Base-by-base conservation (phyloP, 2,888 invertebrate genomes). In the Netelia virgata region DNA sequence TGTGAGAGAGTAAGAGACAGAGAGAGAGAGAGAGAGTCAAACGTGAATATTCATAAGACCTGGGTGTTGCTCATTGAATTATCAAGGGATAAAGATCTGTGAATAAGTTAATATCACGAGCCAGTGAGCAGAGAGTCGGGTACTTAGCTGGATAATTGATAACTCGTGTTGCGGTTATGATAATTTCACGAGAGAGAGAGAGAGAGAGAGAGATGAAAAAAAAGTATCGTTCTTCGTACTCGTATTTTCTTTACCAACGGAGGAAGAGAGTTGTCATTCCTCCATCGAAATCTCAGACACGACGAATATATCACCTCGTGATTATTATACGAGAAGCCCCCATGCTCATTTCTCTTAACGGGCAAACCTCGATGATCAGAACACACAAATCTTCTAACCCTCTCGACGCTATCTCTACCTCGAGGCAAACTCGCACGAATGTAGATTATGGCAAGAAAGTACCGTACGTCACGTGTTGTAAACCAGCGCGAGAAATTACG, bases 11-110 rank as follows among this genome's bases (percentile, higher is more conserved):
- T 20, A 59, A 3, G 72, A 43, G 59, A 23, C 10, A 59, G 59
- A 20, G 23, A 55, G 59, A 23, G 59, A 59, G 10, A 9, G 61
- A 11, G 47, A 23, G 61, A 16, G 55, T 41, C 2, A 28, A 64
- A 43, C 64, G 77, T 83, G 82, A 83, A 83, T 83, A 83, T 83
- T 83, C 78, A 83, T 83, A 69, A 61, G 61, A 57, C 20, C 55
- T 47, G 82, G 69, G 73, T 55, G 82, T 83, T 83, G 77, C 77
- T 78, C 82, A 83, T 83, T 83, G 73, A 83, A 83, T 83, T 83
- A 83, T 83, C 82, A 78, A 50, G 61, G 68, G 82, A 83, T 83
- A 66, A 78, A 83, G 78, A 83, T 83, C 82, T 53, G 68, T 74
- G 82, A 83, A 83, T 83, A 73, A 23, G 66, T 73, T 78, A 69